Conservation (phyloP, 1,140 invertebrate species). For the Cepaea nemoralis region DNA sequence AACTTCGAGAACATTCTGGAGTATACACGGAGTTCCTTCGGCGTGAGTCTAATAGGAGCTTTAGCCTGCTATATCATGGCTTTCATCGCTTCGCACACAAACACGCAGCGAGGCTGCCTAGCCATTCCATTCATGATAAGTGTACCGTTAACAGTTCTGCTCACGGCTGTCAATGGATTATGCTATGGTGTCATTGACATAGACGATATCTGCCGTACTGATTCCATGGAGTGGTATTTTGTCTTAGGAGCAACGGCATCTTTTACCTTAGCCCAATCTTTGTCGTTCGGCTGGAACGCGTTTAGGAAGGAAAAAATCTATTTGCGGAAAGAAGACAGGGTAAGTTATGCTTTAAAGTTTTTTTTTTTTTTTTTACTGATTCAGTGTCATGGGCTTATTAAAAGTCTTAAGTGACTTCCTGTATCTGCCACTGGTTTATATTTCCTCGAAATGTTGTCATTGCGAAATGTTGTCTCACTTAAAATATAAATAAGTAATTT, state of each 20-base stretch:
- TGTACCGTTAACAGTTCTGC: constrained; percentile 36
- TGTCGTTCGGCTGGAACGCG: constrained; percentile 35
- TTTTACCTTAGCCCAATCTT: constrained; percentile 37
- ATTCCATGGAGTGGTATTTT: background rate
- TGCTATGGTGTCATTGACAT: constrained; percentile 30
- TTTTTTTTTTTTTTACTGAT: too few relatives aligned
- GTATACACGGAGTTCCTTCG: constrained; percentile 23
- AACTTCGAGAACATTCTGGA: background rate
- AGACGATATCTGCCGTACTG: background rate
- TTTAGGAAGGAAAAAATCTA: constrained; percentile 39
- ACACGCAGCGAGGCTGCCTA: constrained; percentile 48
- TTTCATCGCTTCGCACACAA: constrained; percentile 49
- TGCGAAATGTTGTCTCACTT: too few relatives aligned
- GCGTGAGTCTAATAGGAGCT: constrained; percentile 25
- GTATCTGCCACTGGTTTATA: too few relatives aligned
- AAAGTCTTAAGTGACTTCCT: too few relatives aligned
- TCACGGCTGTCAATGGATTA: constrained; percentile 19
- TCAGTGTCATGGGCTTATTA: too few relatives aligned
- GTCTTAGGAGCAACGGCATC: background rate
- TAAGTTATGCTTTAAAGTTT: background rate
- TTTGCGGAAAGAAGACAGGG: constrained; percentile 42
- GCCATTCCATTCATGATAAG: constrained; percentile 44
- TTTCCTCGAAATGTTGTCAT: too few relatives aligned
- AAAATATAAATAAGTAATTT: too few relatives aligned
- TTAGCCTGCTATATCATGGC: constrained; percentile 45